Conservation (phyloP, 2,888 invertebrate genomes). For the Ischnura elegans region DNA sequence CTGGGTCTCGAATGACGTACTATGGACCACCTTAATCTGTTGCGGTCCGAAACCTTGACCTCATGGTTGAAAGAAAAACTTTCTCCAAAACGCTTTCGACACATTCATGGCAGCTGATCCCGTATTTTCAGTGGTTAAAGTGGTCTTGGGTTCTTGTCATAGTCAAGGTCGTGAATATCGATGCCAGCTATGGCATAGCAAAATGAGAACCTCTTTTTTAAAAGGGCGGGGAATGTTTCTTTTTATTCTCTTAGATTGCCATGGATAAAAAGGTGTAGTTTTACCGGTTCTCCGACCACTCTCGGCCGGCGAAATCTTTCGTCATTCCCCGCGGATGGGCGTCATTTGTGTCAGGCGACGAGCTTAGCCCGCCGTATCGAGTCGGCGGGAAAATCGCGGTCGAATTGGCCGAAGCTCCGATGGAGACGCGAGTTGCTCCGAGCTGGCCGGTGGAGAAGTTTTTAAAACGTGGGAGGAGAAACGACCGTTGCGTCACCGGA, state of each 20-base stretch:
- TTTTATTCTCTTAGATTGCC: not conserved
- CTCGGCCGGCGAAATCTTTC: not conserved
- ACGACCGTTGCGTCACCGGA: conserved; percentile 8
- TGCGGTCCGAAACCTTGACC: not conserved
- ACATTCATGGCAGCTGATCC: not conserved
- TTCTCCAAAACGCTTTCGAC: not conserved
- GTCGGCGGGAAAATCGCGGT: not conserved
- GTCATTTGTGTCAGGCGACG: not conserved
- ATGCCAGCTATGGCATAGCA: not conserved
- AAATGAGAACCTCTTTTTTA: not conserved
- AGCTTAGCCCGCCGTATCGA: not conserved
- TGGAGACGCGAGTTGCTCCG: not conserved
- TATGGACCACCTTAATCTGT: not conserved
- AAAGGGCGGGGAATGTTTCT: not conserved
- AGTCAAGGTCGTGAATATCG: not conserved
- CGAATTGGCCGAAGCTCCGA: not conserved
- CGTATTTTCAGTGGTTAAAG: not conserved
- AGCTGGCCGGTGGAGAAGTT: not conserved
- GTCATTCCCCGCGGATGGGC: not conserved
- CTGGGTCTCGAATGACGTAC: too few species aligned
- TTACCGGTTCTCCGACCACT: not conserved
- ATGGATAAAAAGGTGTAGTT: not conserved
- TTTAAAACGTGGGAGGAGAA: not conserved
- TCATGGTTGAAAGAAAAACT: not conserved
- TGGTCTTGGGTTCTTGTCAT: not conserved